Conservation (phyloP, 2,888 invertebrate genomes). For the Drymonia ruficornis region DNA sequence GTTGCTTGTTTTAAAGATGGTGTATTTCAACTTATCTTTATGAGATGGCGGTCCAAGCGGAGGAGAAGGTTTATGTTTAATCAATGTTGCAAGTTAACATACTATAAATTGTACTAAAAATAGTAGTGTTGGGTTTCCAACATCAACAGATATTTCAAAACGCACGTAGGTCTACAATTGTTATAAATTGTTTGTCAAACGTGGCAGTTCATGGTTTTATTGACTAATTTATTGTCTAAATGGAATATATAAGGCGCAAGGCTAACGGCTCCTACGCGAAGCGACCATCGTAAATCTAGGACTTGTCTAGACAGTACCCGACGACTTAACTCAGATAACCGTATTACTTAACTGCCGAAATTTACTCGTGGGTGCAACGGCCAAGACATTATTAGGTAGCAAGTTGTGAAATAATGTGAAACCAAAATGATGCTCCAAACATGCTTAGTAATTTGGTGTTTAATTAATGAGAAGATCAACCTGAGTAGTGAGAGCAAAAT, state of each 20-base stretch:
- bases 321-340: constrained; percentile 43
- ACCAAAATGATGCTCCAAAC: neutral
- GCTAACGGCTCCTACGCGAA: constrained; percentile 77
- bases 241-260: constrained; percentile 64
- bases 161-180: constrained; percentile 39
- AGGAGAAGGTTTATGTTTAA: too few species aligned
- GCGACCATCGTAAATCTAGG: constrained; percentile 74
- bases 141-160: constrained; percentile 40
- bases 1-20: too few species aligned
- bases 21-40: too few species aligned
- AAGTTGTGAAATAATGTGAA: constrained; percentile 25
- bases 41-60: too few species aligned
- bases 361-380: constrained; percentile 49
- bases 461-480: too few species aligned
- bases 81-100: too few species aligned
- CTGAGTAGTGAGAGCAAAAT: too few species aligned
- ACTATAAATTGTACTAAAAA: too few species aligned
- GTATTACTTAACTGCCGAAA: constrained; percentile 59
- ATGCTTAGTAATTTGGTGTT: too few species aligned
- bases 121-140: too few species aligned
- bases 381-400: constrained; percentile 27
- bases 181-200: constrained; percentile 63
- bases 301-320: constrained; percentile 49
- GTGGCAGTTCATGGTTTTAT: constrained; percentile 53
- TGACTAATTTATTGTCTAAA: constrained; percentile 58